Conservation (phyloP, 2,113 vertebrate species). For the Charadrius vociferus region DNA sequence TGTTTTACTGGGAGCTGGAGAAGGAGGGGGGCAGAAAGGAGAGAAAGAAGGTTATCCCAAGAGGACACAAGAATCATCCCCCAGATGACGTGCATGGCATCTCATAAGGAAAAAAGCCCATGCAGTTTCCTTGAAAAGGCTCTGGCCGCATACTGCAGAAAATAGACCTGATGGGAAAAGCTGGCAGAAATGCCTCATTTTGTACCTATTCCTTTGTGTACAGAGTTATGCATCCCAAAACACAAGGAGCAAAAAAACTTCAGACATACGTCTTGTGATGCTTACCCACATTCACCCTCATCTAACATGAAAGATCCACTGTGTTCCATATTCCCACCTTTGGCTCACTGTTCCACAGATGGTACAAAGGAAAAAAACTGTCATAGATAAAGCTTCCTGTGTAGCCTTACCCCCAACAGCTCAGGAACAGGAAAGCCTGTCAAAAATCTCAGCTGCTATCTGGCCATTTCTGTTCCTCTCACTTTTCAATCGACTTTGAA, state of each 20-base stretch:
- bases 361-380: not conserved
- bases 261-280: not conserved
- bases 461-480: not conserved
- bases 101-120: not conserved
- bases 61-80: not conserved
- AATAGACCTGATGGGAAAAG: not conserved
- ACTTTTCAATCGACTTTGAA: not conserved
- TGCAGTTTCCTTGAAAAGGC: not conserved
- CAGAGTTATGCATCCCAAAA: not conserved
- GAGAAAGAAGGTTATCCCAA: not conserved
- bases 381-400: not conserved
- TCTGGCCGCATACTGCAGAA: not conserved
- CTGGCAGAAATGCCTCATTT: not conserved
- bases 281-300: not conserved
- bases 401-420: not conserved
- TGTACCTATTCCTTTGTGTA: not conserved
- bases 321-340: not conserved
- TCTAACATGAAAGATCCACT: not conserved
- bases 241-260: not conserved
- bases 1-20: not conserved
- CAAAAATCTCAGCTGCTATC: not conserved
- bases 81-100: not conserved
- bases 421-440: not conserved
- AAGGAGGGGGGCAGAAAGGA: not conserved
- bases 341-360: not conserved